Evolutionary conservation across 2,888 invertebrate genomes (phyloP).

Genomic region (Drosophila nigricruria): DNA sequence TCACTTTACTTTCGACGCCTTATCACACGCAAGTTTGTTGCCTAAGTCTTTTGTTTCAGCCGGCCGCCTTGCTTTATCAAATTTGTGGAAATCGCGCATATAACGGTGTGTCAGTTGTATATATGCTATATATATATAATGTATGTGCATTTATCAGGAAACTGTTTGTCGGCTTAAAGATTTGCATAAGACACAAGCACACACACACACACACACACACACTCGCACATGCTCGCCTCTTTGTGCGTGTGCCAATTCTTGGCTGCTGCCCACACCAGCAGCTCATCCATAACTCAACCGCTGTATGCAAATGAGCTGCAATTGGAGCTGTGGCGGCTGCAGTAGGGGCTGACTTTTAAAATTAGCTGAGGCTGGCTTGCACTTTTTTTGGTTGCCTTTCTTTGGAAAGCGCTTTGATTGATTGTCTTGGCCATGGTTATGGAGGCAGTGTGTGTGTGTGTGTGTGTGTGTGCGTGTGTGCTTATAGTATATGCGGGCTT

Average conservation of each 20-base stretch:
- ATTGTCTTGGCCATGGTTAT: slow-evolving; percentile 55
- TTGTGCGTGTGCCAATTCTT: slow-evolving; percentile 77
- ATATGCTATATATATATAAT: slow-evolving; percentile 10
- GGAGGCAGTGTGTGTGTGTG: slow-evolving; percentile 33
- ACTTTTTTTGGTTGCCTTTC: slow-evolving; percentile 56
- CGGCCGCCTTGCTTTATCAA: slow-evolving; percentile 57
- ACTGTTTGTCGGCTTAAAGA: slow-evolving; percentile 67
- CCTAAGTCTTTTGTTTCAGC: slow-evolving; percentile 70
- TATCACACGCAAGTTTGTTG: slow-evolving; percentile 68
- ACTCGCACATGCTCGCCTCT: slow-evolving; percentile 26
- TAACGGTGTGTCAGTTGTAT: slow-evolving; percentile 53
- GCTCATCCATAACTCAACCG: slow-evolving; percentile 58
- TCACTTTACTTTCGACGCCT: slow-evolving; percentile 11
- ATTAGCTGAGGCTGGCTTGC: slow-evolving; percentile 66
- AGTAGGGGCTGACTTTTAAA: slow-evolving; percentile 32
- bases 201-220: slow-evolving; percentile 23
- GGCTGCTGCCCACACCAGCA: slow-evolving; percentile 50
- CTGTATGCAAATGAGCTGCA: slow-evolving; percentile 60
- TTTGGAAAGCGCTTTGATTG: slow-evolving; percentile 75
- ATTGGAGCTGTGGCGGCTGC: slow-evolving; percentile 43
- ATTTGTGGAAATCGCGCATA: slow-evolving; percentile 69
- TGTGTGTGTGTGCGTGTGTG: slow-evolving; percentile 2
- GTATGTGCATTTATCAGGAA: slow-evolving; percentile 68
- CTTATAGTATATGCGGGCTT: slow-evolving; percentile 59
- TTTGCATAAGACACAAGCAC: slow-evolving; percentile 68